Evolutionary conservation across 2,888 invertebrate species (phyloP).

Genomic region (Eutolmus rufibarbis): DNA sequence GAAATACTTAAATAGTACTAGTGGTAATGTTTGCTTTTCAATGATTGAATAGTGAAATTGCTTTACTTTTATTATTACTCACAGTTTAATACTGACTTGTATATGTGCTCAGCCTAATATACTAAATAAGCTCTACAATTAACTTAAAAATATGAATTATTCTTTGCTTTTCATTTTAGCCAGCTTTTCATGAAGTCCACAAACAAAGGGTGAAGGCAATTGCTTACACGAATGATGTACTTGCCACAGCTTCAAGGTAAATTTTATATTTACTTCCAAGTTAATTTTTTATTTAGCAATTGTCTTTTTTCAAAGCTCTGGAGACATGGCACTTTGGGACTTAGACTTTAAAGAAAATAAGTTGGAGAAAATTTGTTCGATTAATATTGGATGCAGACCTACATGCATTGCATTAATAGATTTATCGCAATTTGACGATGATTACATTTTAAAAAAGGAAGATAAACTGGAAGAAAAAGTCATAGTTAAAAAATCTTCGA

Average conservation of each 20-base stretch:
- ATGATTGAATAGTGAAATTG: too few species aligned
- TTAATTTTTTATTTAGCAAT: background rate
- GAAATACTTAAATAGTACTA: too few species aligned
- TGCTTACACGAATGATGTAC: constrained; percentile 65
- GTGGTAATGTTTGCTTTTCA: too few species aligned
- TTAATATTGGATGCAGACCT: constrained; percentile 75
- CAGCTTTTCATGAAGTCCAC: constrained; percentile 66
- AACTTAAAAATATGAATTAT: background rate
- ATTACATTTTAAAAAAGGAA: constrained; percentile 48
- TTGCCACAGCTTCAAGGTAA: constrained; percentile 74
- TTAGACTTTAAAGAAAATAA: constrained; percentile 53
- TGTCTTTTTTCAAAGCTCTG: constrained; percentile 65
- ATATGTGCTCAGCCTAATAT: background rate
- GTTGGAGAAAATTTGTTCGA: constrained; percentile 65
- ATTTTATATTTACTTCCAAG: background rate
- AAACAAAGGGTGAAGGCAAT: constrained; percentile 75
- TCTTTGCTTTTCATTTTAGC: constrained; percentile 9
- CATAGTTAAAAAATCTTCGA: background rate
- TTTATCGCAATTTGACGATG: constrained; percentile 55
- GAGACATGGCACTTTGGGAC: constrained; percentile 79
- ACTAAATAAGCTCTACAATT: background rate
- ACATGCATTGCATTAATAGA: constrained; percentile 74
- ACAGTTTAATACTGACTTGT: too few species aligned
- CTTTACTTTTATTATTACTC: too few species aligned
- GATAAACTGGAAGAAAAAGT: background rate